Evolutionary conservation across 2,797 vertebrate genomes (phyloP), one percentile per base, ranked within the genome.

Genomic region (Bryconaethiops microstoma): DNA sequence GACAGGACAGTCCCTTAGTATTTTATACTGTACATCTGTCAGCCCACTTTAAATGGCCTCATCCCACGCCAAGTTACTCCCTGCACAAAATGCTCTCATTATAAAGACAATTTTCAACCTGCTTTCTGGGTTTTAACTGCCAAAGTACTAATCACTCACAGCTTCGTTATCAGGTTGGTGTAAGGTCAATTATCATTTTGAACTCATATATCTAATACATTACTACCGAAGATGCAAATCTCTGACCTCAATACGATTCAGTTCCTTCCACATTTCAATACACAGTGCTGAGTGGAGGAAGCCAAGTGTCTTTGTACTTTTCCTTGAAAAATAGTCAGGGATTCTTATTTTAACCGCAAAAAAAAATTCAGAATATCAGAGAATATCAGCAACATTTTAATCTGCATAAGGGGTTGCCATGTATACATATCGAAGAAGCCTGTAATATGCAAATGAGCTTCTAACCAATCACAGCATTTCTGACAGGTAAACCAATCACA

Each of bases 1-100:
- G 16, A 48, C 45, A 48, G 7, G 45, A 42, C 59, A 73, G 35
- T n/a, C 19, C 54, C 71, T 59, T 21, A 40, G 71, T 54, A 48
- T 52, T 68, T 78, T 67, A 6, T 59, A 29, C 76, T 59, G 65
- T 69, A 25, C 52, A n/a, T 73, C 62, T 40, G 29, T 64, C 69
- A 54, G 29, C 77, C 69, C 67, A 79, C 59, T 79, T 21, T 54
- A 45, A 73, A 55, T 64, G n/a, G 52, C 69, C 59, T 79, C 45
- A 73, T 54, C 69, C 48, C 60, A 71, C 70, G 73, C 59, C 12
- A 29, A 63, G 55, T 72, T 42, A 72, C 9, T 54, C 13, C 67
- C 55, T 19, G 62, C 23, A 60, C 21, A 35, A 19, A 23, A 35
- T 9, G 1, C 21, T 0, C 13, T 69, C 23, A 71, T 48, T 60